Base-by-base conservation (phyloP, 23 tunicate genomes). In the Clavelina lepadiformis region DNA sequence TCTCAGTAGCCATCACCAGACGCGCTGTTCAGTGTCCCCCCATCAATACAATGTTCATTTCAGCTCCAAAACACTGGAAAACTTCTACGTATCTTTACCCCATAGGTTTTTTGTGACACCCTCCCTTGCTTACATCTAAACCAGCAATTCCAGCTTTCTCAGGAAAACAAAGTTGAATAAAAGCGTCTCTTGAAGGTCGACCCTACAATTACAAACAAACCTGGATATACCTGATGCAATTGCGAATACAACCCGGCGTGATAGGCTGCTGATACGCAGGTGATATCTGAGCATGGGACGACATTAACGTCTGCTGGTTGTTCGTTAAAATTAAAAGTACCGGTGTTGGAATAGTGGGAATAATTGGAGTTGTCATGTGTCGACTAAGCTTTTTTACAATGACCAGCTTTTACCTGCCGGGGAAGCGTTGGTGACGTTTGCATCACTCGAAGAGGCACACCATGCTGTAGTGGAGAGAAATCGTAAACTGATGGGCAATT, bases 71-170 rank as follows among this genome's bases (percentile, higher is more conserved):
- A 57, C 99, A 94, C 49, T 94, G 99, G 51, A 94, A 94, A 45
- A 94, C 99, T 47, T 94, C 99, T 34, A 94, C 99, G 44, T 94
- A 94, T 65, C 99, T 53, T 58, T 86, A 91, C 4, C 99, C 86
- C 99, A 94, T 94, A 51, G 86, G 99, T 46, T 86, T 94, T 58
- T 94, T 94, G 65, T 94, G 99, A 73, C 99, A 94, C 27, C 99
- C 99, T 11, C 99, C 99, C 60, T 94, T 94, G 53, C 74, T 81
- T 1, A 94, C 95, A 55, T 94, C 99, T n/a, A 86, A 56, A 27
- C 91, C 95, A 6, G 94, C 99, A 6, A 38, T 67, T 1, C 71
- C 69, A 5, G 95, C 94, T 24, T 58, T 65, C 44, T 86, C 95
- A 1, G 75, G 54, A 0, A 91, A 78, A 2, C 69, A 0, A 68